Percentiles rank a stretch among this genome's conserved stretches.
These are phyloP conservation scores for Teinopalpus imperialis DNA, from an alignment of 2,888 invertebrate genomes.

Conservation along the genomic window DNA sequence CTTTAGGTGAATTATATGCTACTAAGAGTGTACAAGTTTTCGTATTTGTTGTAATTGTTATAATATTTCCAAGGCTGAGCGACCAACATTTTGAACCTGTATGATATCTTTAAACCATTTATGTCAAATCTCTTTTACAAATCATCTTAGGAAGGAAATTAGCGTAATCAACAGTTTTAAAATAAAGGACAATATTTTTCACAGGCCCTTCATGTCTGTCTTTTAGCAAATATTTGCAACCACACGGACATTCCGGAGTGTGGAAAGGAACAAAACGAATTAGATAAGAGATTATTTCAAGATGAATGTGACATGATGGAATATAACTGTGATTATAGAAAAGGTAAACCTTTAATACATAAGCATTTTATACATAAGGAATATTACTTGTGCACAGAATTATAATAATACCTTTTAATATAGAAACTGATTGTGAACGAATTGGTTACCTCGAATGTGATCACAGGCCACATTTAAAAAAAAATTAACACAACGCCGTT, in stretches of 20 bases:
- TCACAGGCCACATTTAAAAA: no score
- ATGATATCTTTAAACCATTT: not conserved
- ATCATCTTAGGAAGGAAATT: no score
- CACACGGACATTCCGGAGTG: slow-evolving; percentile 64
- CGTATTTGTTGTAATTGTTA: slow-evolving; percentile 6
- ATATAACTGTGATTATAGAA: slow-evolving; percentile 54
- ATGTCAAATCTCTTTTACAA: no score
- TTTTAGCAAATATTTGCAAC: slow-evolving; percentile 57
- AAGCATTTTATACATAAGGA: no score
- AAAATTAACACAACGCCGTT: no score
- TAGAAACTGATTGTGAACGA: no score
- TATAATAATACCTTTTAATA: no score
- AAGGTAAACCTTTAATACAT: slow-evolving; percentile 37
- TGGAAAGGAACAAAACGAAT: slow-evolving; percentile 31
- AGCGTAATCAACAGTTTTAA: no score
- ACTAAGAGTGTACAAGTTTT: not conserved
- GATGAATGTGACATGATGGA: slow-evolving; percentile 63
- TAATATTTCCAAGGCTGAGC: slow-evolving; percentile 8
- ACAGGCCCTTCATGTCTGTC: slow-evolving; percentile 49
- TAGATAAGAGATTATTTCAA: slow-evolving; percentile 44
- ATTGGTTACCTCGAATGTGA: no score
- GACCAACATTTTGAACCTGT: slow-evolving; percentile 15
- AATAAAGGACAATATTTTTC: slow-evolving; percentile 6
- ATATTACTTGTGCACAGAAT: no score
- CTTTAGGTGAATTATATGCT: not conserved